Evolutionary conservation across 2,888 invertebrate species (phyloP).

Genomic region (Aquatica leii): DNA sequence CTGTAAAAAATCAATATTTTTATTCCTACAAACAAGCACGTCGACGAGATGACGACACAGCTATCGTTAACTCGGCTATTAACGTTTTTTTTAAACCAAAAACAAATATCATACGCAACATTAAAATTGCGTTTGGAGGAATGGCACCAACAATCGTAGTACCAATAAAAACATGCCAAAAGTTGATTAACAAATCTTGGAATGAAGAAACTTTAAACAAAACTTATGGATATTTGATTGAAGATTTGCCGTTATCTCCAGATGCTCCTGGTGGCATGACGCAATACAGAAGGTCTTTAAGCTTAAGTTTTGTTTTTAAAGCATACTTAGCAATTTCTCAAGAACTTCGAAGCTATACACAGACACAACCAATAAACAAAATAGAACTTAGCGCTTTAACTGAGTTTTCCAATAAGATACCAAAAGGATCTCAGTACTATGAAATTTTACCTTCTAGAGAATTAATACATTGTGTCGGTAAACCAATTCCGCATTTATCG

Average conservation of each 20-base stretch:
- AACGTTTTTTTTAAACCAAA: conserved; percentile 71
- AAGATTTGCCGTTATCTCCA: conserved; percentile 79
- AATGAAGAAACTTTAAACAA: conserved; percentile 58
- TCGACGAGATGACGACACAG: conserved; percentile 93
- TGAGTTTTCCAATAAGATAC: conserved; percentile 66
- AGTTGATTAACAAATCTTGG: conserved; percentile 51
- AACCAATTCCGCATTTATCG: conserved; percentile 81
- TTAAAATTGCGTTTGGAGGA: conserved; percentile 86
- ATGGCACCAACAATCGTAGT: conserved; percentile 88
- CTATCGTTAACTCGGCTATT: conserved; percentile 90
- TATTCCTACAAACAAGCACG: conserved; percentile 91
- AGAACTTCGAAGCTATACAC: conserved; percentile 48
- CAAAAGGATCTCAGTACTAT: conserved; percentile 78
- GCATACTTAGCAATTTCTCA: conserved; percentile 71
- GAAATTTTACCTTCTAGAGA: conserved; percentile 66
- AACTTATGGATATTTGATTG: conserved; percentile 70
- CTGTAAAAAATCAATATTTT: conserved; percentile 74
- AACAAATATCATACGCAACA: conserved; percentile 56
- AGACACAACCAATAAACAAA: conserved; percentile 37
- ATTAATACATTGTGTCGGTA: conserved; percentile 77
- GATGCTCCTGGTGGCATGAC: conserved; percentile 76
- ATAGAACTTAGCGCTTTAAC: conserved; percentile 66
- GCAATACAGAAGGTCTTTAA: conserved; percentile 69
- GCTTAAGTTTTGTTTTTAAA: conserved; percentile 78
- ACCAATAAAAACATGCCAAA: conserved; percentile 60